Evolutionary conservation across 2,113 vertebrate genomes (phyloP), one percentile per base, ranked within the genome.

Genomic region (Tupaia tana): DNA sequence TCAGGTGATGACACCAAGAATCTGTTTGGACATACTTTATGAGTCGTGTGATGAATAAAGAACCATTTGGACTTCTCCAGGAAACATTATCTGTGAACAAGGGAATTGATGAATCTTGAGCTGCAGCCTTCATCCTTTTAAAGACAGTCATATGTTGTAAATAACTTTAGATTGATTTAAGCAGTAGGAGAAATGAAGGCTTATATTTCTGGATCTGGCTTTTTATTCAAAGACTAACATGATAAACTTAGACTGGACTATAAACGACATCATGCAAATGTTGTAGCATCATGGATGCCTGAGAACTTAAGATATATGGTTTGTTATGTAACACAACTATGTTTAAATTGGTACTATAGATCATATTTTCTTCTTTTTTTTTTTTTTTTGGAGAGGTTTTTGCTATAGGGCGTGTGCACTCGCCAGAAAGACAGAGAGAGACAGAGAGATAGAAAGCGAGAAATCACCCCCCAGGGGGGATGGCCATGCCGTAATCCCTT

Each of bases 61-160:
- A 95, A 10, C 58, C 81, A 24, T 54, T 56, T 90, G 8, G 0
- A 20, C 5, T 71, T 86, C 91, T 94, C 59, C 59, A 94, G 12
- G 74, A 95, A 79, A 86, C 15, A 63, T 81, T 86, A 73, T 94
- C 80, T 95, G 18, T 86, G 16, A 24, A 34, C 56, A 92, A 91
- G 80, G 31, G 11, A 79, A 58, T 83, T 74, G 7, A 83, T 79
- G 58, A 56, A 58, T 74, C 15, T 86, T 75, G 10, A 78, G 2
- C 27, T 67, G 12, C 7, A 73, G 7, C 1, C 2, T 58, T 78
- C 29, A 85, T 67, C 11, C 13, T 86, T 80, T 54, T 5, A 63
- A 70, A 88, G 73, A n/a, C 58, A 29, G 11, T 20, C 6, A 27
- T 15, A 67, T 3, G 78, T 67, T 74, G 4, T 10, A 82, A 75